These are phyloP conservation scores for Drosophila baimaii DNA, from an alignment of 1,140 invertebrate genomes.

Conservation along the genomic window DNA sequence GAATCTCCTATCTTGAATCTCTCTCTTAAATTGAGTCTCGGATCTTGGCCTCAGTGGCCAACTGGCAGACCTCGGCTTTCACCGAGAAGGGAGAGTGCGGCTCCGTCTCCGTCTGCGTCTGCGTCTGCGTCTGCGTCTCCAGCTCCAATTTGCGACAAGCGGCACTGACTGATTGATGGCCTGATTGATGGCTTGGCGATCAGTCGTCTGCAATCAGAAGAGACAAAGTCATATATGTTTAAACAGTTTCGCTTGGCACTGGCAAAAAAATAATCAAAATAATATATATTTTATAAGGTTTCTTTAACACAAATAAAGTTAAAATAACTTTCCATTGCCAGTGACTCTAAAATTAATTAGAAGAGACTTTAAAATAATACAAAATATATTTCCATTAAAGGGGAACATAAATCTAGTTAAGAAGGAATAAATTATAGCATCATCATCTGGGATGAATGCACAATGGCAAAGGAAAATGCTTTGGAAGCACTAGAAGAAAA, in stretches of 20 bases:
- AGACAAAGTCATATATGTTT: slow-evolving; percentile 35
- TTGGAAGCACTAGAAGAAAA: too few species aligned
- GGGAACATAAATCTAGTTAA: background rate
- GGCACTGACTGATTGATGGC: slow-evolving; percentile 62
- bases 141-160: slow-evolving; percentile 65
- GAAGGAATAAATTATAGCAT: too few species aligned
- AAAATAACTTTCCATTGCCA: too few species aligned
- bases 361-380: background rate
- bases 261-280: slow-evolving; percentile 1
- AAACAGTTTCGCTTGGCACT: slow-evolving; percentile 32
- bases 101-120: slow-evolving; percentile 25
- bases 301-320: too few species aligned
- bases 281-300: too few species aligned
- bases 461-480: too few species aligned
- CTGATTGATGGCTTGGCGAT: slow-evolving; percentile 63
- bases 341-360: background rate
- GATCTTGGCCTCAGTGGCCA: background rate
- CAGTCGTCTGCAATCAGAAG: slow-evolving; percentile 63
- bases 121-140: background rate
- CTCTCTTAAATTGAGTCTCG: background rate
- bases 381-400: background rate
- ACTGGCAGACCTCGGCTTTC: slow-evolving; percentile 30
- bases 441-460: too few species aligned
- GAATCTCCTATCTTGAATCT: background rate
- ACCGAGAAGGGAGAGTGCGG: slow-evolving; percentile 34